Base-by-base conservation (phyloP, 2,888 invertebrate species). In the Deroplatys truncata region DNA sequence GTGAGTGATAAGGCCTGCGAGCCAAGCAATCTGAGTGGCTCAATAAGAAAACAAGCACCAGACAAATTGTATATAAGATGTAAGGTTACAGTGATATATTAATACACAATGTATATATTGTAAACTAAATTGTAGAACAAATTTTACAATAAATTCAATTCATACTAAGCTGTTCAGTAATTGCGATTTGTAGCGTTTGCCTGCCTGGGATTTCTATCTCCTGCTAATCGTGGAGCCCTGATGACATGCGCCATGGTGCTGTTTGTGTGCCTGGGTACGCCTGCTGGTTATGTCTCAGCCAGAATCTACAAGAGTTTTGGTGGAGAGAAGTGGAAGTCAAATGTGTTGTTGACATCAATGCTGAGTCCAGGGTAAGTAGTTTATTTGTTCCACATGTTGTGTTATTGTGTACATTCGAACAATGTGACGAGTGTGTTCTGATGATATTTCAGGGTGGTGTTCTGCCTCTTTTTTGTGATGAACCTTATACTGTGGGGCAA, bases 291-390 rank as follows among this genome's bases (percentile, higher is more conserved):
- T 94, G 97, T 98, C 84, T 98, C 99, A 90, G 98, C 99, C 0
- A 95, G 99, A 92, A 96, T 99, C 92, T 99, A 99, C 94, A 99
- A 99, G 95, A 98, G 98, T 94, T 99, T 99, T 94, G 99, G 99
- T 16, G 99, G 99, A 1, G 97, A 99, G 91, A 97, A 98, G 92
- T 99, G 99, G 99, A 99, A 99, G 94, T 98, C 98, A 90, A 99
- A 99, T 94, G 98, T 99, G 1, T 94, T 99, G 89, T 95, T 99
- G 82, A 99, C 99, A 0, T 98, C 99, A 9, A 98, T 99, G 96
- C 95, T 99, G 25, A 98, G 98, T 92, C 99, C 99, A 1, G 99
- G 99, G 98, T 99, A 94, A 94, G 95, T 92, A 90, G n/a, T n/a
- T n/a, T n/a, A 85, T 28, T 31, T 87, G 28, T 86, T n/a, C 3